Conservation (phyloP, 1,140 invertebrate genomes). For the Trachelipus rathkii region DNA sequence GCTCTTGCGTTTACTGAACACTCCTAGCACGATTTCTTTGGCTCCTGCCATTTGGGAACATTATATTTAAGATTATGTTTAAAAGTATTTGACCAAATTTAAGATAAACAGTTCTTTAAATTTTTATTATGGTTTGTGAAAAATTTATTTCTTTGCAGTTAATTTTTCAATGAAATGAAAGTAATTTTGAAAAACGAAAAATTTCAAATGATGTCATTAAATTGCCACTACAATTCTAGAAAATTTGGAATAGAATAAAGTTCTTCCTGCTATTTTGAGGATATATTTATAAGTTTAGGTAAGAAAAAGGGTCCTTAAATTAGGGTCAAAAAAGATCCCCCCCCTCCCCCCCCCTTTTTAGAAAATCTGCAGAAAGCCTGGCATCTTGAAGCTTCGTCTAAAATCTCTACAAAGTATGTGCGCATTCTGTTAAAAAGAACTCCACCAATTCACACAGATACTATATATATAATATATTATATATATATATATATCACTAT, state of each 20-base stretch:
- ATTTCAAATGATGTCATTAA: too few relatives aligned
- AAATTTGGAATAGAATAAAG: too few relatives aligned
- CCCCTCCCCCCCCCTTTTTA: too few relatives aligned
- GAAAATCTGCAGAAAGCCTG: not conserved
- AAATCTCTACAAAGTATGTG: not conserved
- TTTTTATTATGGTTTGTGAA: too few relatives aligned
- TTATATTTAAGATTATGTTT: not conserved
- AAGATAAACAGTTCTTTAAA: too few relatives aligned
- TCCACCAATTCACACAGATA: not conserved
- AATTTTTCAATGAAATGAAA: too few relatives aligned
- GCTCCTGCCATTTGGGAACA: not conserved
- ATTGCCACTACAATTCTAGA: too few relatives aligned
- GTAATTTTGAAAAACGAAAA: too few relatives aligned
- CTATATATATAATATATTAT: too few relatives aligned
- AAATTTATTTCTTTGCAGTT: too few relatives aligned
- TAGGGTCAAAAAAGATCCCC: not conserved
- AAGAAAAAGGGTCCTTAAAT: not conserved
- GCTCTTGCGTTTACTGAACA: not conserved
- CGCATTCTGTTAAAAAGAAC: not conserved
- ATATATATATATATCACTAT: too few relatives aligned
- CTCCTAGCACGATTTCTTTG: not conserved
- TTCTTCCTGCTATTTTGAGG: not conserved
- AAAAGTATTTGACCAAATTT: too few relatives aligned
- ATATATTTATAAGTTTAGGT: slow-evolving; percentile 1
- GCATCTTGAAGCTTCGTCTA: not conserved